A percentile compares a stretch with the other conserved stretches of the same genome.
Conservation (phyloP, 2,888 invertebrate species). For the Candidula unifasciata region DNA sequence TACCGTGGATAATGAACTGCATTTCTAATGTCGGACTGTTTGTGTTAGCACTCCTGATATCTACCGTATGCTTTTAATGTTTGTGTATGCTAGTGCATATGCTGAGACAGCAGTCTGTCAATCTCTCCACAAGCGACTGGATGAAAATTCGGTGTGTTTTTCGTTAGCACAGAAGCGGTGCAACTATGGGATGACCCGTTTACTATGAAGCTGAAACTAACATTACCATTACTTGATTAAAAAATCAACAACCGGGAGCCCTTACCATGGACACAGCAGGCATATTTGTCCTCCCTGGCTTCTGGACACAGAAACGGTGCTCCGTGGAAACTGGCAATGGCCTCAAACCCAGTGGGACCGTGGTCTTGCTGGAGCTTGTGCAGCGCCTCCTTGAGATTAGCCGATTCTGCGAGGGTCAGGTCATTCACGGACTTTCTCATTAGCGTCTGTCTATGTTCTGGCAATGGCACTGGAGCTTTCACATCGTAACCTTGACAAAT, state of each 20-base stretch:
- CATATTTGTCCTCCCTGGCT: constrained; percentile 31
- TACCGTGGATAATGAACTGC: too few relatives aligned
- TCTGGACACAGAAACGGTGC: constrained; percentile 53
- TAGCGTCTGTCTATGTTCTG: constrained; percentile 35
- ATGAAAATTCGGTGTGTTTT: too few relatives aligned
- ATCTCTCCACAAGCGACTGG: too few relatives aligned
- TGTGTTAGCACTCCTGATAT: too few relatives aligned
- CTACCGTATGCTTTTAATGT: too few relatives aligned
- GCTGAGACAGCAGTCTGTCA: too few relatives aligned
- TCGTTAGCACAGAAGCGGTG: too few relatives aligned
- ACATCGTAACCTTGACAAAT: background rate
- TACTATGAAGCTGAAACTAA: too few relatives aligned
- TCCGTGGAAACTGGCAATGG: constrained; percentile 57
- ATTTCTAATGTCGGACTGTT: too few relatives aligned
- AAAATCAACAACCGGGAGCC: background rate
- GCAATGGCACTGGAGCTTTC: background rate
- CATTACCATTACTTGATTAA: background rate
- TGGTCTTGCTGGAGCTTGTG: constrained; percentile 46
- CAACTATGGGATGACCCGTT: too few relatives aligned
- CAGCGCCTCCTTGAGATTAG: constrained; percentile 53
- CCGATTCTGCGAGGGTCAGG: constrained; percentile 49
- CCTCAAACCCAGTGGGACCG: constrained; percentile 34
- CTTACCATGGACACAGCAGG: constrained; percentile 58
- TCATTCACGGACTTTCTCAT: constrained; percentile 55
- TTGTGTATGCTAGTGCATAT: too few relatives aligned